These are phyloP conservation scores for Agrotis exclamationis DNA, from an alignment of 2,888 invertebrate species.

Conservation along the genomic window DNA sequence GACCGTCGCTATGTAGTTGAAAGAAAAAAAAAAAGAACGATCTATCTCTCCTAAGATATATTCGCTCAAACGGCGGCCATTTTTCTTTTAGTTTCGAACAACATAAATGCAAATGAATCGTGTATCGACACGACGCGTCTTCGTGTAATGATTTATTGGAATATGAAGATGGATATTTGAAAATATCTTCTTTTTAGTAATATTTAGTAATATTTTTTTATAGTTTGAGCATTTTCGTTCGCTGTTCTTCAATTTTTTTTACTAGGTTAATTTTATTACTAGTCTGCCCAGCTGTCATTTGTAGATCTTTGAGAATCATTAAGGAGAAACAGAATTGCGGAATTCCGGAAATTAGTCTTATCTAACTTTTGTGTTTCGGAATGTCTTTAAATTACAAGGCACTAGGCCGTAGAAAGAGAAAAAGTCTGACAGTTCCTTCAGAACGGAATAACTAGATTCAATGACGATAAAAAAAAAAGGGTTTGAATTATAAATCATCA, in stretches of 20 bases:
- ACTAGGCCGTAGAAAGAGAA: too few species aligned
- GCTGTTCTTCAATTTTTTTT: too few species aligned
- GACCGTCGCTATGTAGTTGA: constrained; percentile 30
- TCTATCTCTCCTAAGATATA: constrained; percentile 44
- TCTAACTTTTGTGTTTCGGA: neutral
- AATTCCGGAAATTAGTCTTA: neutral
- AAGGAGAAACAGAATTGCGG: neutral
- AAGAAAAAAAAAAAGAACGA: constrained; percentile 40
- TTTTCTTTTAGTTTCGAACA: constrained; percentile 53
- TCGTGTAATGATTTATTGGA: constrained; percentile 48
- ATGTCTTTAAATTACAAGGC: too few species aligned
- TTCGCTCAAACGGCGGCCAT: constrained; percentile 48
- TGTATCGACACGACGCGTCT: constrained; percentile 40
- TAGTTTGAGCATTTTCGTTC: constrained; percentile 2
- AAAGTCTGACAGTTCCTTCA: too few species aligned
- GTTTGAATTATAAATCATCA: too few species aligned
- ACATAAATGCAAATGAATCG: constrained; percentile 62
- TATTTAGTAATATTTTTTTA: constrained; percentile 16
- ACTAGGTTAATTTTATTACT: too few species aligned
- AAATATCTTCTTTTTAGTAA: constrained; percentile 43
- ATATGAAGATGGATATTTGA: constrained; percentile 34
- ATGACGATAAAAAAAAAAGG: too few species aligned
- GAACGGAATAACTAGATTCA: too few species aligned
- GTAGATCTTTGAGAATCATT: neutral
- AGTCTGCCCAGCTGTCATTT: neutral